Base-by-base conservation (phyloP, 2,888 invertebrate genomes). In the Orchestes rusci region DNA sequence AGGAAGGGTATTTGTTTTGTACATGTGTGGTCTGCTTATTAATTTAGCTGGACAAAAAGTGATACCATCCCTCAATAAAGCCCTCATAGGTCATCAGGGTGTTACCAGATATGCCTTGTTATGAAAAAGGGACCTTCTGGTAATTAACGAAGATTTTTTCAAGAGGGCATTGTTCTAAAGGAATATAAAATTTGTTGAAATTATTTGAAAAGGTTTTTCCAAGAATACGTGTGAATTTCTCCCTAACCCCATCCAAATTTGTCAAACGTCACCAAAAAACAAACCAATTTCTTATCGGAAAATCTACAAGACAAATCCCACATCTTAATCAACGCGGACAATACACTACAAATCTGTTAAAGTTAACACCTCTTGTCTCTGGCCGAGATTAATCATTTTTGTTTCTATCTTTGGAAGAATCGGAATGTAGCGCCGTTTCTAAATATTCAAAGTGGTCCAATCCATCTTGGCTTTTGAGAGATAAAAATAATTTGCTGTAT, bases 261-360 rank as follows among this genome's bases (percentile, higher is more conserved):
- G 49, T 49, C 49, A 49, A 27, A 5, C 45, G 49, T 45, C 45
- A 42, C 28, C 19, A 15, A 15, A n/a, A 45, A 38, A 49, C 49
- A 49, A 49, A 36, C 34, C 37, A 17, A 18, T 16, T 28, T 16
- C n/a, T 42, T 51, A 53, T 53, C 53, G 46, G 4, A 16, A 13
- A 37, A 51, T 49, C 51, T 37, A 42, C 33, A 44, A 39, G 43
- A 48, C 41, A 42, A 35, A 40, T 45, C 30, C 48, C 37, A 43
- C 51, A 46, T 39, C 38, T 48, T 49, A 39, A 44, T 12, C 39
- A 39, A 31, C 40, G 44, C 52, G 48, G 49, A 44, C 34, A 38
- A 40, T 45, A 47, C 48, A 47, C 45, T 51, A 61, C 57, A 57
- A 54, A 57, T 57, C 55, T 57, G 58, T 59, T 56, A 56, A 55